These are phyloP conservation scores for Melitaea athalia DNA, from an alignment of 2,888 invertebrate species.

Conservation along the genomic window DNA sequence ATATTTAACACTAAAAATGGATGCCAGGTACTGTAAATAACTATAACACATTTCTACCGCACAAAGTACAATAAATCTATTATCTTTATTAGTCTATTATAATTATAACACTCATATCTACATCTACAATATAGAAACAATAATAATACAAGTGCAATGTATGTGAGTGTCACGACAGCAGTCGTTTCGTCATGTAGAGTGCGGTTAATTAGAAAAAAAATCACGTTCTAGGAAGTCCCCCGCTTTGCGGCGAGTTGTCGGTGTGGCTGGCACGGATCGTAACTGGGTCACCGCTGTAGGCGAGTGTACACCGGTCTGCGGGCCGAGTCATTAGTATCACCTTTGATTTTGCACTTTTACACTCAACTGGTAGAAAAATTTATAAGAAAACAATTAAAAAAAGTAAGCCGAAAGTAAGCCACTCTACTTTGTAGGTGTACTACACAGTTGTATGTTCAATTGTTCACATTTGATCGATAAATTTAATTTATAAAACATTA, in stretches of 20 bases:
- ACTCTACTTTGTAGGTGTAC: no score
- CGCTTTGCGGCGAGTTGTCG: conserved; percentile 44
- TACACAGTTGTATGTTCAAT: no score
- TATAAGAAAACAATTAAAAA: not conserved
- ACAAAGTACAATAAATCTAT: no score
- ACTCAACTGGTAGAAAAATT: conserved; percentile 3
- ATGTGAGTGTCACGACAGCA: conserved; percentile 28
- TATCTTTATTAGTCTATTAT: no score
- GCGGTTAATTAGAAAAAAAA: conserved; percentile 39
- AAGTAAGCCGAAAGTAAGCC: no score
- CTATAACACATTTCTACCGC: no score
- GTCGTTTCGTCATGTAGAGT: conserved; percentile 8
- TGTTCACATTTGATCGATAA: no score
- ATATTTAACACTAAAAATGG: no score
- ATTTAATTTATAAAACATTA: no score
- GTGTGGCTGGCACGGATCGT: conserved; percentile 49
- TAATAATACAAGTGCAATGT: conserved; percentile 5
- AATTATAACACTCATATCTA: no score
- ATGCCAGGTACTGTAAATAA: no score
- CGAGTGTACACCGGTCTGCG: conserved; percentile 25
- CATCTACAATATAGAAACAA: not conserved
- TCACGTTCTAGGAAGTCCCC: conserved; percentile 44
- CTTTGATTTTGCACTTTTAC: conserved; percentile 30
- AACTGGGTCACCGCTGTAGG: conserved; percentile 48
- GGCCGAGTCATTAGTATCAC: conserved; percentile 31